Base-by-base conservation (phyloP, 2,888 invertebrate species). In the Ennomos quercinarius region DNA sequence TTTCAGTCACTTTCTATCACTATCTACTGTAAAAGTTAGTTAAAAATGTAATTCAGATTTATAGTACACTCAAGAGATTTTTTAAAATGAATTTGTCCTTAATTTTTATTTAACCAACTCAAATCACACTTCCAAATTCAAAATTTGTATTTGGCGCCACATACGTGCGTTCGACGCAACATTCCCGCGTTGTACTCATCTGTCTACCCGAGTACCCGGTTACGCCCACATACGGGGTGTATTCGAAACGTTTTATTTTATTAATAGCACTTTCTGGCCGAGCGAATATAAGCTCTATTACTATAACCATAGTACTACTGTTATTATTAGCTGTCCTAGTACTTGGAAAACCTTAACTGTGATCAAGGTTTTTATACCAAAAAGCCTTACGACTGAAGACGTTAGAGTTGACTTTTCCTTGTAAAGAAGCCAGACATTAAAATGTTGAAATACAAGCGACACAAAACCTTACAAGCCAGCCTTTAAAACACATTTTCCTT, bases 161-260 rank as follows among this genome's bases (percentile, higher is more conserved):
- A 62, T 72, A 70, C 84, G 86, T 84, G 78, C 76, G 77, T 65
- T 68, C 82, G 66, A 35, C 68, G 67, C 80, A 79, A 73, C 76
- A 71, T 73, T 68, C 76, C 74, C 77, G 78, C 79, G 81, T 76
- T 73, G 67, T 74, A 88, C 86, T 87, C 81, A 67, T 66, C 61
- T 64, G 64, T 71, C 70, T 64, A 70, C 68, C 70, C 68, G 69
- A 61, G 64, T 54, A 63, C 48, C 59, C 71, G 66, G 83, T 86
- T 89, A 84, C 91, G 91, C 91, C 91, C 83, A 78, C 86, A 81
- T 86, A 87, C 83, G 86, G 91, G 90, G 89, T 89, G 91, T 92
- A 83, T 83, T 86, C 89, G 75, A 83, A 80, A 84, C 66, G 71
- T 84, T 83, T 84, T 84, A 84, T 85, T 87, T 84, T 88, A 89